These are phyloP conservation scores for Uria lomvia DNA, from an alignment of 2,113 vertebrate species.

Conservation along the genomic window DNA sequence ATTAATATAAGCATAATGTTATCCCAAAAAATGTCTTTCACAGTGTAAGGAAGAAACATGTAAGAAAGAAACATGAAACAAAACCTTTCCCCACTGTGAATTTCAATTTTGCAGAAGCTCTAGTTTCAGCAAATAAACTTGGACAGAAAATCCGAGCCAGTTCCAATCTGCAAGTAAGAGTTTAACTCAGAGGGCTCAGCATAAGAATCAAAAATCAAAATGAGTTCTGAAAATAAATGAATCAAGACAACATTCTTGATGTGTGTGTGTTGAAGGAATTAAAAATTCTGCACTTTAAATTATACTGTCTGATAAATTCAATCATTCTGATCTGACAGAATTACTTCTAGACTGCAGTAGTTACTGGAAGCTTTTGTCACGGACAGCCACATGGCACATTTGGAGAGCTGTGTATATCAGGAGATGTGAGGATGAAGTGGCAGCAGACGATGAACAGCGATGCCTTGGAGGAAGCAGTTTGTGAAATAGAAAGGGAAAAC, in stretches of 20 bases:
- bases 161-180: neutral
- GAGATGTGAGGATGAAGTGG: neutral
- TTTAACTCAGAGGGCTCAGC: neutral
- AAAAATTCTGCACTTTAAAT: neutral
- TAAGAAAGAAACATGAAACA: neutral
- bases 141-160: neutral
- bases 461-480: neutral
- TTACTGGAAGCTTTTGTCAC: neutral
- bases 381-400: accelerated
- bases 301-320: neutral
- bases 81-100: neutral
- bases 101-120: neutral
- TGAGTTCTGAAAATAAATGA: neutral
- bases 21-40: accelerated
- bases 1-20: neutral
- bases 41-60: neutral
- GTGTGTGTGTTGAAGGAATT: neutral
- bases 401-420: neutral
- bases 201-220: neutral
- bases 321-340: neutral
- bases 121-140: neutral
- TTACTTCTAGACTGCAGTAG: neutral
- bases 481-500: neutral
- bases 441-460: accelerated
- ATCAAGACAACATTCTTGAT: neutral